Conservation (phyloP, 2,888 invertebrate genomes). For the Schrankia costaestrigalis region DNA sequence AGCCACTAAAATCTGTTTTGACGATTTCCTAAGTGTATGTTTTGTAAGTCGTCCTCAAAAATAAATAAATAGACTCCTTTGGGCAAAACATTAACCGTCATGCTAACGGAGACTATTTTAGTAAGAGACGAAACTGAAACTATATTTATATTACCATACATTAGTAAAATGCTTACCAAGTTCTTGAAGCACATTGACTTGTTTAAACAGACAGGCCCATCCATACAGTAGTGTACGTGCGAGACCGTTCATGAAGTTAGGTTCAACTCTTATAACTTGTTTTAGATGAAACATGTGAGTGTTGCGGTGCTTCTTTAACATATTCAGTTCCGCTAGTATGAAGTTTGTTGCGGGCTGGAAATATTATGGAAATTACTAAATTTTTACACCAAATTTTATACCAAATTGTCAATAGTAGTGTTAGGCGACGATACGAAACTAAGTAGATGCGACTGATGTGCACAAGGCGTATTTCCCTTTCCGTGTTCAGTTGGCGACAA, state of each 20-base stretch:
- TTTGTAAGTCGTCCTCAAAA: no score
- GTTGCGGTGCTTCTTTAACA: constrained; percentile 81
- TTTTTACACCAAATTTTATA: not conserved
- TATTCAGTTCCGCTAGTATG: constrained; percentile 83
- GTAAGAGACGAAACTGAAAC: not conserved
- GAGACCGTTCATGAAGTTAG: constrained; percentile 73
- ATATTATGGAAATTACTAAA: not conserved
- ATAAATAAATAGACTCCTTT: no score
- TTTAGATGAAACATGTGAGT: constrained; percentile 83
- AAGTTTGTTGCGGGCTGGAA: constrained; percentile 86
- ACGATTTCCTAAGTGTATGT: no score
- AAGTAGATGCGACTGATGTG: no score
- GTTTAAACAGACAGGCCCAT: constrained; percentile 73
- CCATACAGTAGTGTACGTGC: constrained; percentile 72
- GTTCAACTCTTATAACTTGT: constrained; percentile 80
- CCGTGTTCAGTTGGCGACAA: no score
- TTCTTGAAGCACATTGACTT: constrained; percentile 39
- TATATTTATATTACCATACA: not conserved
- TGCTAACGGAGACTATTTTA: no score
- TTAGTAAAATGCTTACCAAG: constrained; percentile 35
- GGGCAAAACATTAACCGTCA: no score
- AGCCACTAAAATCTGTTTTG: no score
- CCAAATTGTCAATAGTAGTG: no score
- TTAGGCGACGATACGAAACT: no score
- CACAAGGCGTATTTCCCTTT: no score